A percentile compares a stretch with the other conserved stretches of the same genome.
Evolutionary conservation across 1,140 invertebrate genomes (phyloP).

Genomic region (Solenopsis invicta): DNA sequence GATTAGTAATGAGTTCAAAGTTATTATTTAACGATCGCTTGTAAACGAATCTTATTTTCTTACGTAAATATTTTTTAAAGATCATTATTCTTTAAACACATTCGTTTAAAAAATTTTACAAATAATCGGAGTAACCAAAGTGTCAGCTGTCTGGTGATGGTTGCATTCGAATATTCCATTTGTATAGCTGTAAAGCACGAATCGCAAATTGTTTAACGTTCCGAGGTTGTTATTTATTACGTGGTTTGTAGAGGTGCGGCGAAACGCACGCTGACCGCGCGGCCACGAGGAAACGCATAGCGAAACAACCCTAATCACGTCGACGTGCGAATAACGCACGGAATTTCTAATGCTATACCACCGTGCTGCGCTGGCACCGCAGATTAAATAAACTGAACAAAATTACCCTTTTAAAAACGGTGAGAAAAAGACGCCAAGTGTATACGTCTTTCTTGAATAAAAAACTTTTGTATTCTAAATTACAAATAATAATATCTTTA

Average conservation of each 20-base stretch:
- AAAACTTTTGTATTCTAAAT: too few species aligned
- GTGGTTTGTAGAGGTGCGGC: neutral
- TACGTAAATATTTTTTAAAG: neutral
- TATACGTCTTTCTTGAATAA: too few species aligned
- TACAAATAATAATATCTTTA: too few species aligned
- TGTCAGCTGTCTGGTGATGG: neutral
- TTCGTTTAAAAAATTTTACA: neutral
- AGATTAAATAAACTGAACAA: constrained; percentile 50
- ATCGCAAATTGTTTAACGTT: constrained; percentile 22
- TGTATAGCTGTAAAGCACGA: neutral
- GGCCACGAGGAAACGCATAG: constrained; percentile 40
- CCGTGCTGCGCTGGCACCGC: neutral
- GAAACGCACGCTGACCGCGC: neutral
- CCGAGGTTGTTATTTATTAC: constrained; percentile 51
- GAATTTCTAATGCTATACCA: constrained; percentile 35
- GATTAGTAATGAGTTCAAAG: neutral
- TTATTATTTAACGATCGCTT: neutral
- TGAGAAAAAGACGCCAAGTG: too few species aligned
- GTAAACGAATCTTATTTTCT: neutral
- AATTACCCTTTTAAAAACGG: too few species aligned
- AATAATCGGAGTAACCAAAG: neutral
- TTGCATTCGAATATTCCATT: neutral
- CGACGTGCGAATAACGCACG: neutral
- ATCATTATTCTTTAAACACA: neutral
- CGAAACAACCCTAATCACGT: constrained; percentile 55